These are phyloP conservation scores for Dasypus novemcinctus DNA, from an alignment of 2,113 vertebrate genomes.

Conservation along the genomic window DNA sequence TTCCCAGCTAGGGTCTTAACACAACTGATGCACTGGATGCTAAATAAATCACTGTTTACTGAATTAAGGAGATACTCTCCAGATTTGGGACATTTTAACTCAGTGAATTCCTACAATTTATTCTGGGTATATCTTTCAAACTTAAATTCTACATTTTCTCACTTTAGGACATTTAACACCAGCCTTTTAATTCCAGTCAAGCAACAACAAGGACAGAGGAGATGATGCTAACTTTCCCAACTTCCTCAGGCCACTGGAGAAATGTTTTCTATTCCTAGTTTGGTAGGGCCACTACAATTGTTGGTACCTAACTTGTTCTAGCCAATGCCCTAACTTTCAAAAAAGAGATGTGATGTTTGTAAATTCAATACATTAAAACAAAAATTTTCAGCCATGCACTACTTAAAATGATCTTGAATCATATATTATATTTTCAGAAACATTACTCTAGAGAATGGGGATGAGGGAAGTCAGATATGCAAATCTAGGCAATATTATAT, in stretches of 20 bases:
- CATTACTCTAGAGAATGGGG: not conserved
- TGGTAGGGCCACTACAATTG: not conserved
- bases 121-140: not conserved
- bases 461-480: not conserved
- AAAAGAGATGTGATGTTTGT: not conserved
- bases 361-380: not conserved
- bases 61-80: not conserved
- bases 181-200: not conserved
- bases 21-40: not conserved
- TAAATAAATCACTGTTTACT: not conserved
- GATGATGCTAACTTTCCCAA: not conserved
- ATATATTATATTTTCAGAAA: not conserved
- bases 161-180: not conserved
- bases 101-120: not conserved
- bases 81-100: not conserved
- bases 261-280: not conserved
- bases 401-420: not conserved
- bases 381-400: not conserved
- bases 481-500: not conserved
- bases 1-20: not conserved
- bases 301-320: not conserved
- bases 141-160: not conserved
- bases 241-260: not conserved
- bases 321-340: conserved; percentile 10
- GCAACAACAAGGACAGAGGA: not conserved